A percentile compares a stretch with the other conserved stretches of the same genome.
These are phyloP conservation scores for Aproaerema taeniolella DNA, from an alignment of 2,888 invertebrate species.

Conservation along the genomic window DNA sequence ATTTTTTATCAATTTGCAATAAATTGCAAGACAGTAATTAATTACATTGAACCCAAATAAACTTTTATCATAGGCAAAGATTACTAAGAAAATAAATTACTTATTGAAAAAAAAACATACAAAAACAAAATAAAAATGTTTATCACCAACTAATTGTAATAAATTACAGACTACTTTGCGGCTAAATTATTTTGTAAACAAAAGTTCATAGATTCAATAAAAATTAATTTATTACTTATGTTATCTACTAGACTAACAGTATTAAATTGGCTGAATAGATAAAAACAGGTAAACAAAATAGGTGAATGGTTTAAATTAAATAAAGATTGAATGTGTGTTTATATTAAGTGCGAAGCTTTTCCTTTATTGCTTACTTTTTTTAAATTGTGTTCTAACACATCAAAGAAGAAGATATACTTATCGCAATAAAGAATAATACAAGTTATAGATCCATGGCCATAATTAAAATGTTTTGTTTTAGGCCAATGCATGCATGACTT, in stretches of 20 bases:
- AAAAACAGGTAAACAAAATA: conserved; percentile 8
- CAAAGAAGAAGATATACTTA: too few relatives aligned
- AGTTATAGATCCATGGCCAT: too few relatives aligned
- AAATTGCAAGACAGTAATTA: conserved; percentile 27
- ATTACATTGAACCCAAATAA: conserved; percentile 37
- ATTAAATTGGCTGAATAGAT: conserved; percentile 1
- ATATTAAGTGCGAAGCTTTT: too few relatives aligned
- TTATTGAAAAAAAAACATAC: conserved; percentile 37
- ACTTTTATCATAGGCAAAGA: conserved; percentile 32
- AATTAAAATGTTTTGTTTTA: too few relatives aligned
- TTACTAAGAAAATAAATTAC: conserved; percentile 36
- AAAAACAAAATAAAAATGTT: conserved; percentile 19
- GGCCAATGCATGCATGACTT: too few relatives aligned
- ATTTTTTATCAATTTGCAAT: conserved; percentile 8
- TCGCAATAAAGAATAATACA: too few relatives aligned
- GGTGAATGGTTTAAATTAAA: conserved; percentile 11
- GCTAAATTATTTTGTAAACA: conserved; percentile 42
- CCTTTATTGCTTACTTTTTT: too few relatives aligned
- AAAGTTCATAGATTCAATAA: conserved; percentile 50
- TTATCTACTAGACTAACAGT: neutral
- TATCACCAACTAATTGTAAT: conserved; percentile 34
- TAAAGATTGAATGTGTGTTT: too few relatives aligned
- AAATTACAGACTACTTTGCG: conserved; percentile 39
- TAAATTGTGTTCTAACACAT: too few relatives aligned
- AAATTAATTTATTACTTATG: conserved; percentile 43